Percentiles rank a stretch among this genome's conserved stretches.
Conservation (phyloP, 2,888 invertebrate genomes). For the Drosophila rubida region DNA sequence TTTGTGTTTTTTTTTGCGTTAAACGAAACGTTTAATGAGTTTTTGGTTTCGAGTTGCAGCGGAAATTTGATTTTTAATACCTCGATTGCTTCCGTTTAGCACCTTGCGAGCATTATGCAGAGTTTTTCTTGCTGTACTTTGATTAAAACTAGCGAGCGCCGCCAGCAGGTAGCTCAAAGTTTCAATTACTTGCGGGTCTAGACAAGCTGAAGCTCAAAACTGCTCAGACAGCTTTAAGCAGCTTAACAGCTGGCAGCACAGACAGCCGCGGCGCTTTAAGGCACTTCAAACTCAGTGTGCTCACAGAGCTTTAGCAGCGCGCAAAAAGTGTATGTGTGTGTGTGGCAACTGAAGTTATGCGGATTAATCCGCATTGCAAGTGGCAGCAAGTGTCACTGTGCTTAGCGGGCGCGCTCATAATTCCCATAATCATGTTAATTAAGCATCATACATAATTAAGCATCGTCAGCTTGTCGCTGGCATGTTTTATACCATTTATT, state of each 20-base stretch:
- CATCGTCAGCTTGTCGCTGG: not conserved
- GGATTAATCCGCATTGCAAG: not conserved
- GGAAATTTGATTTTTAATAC: conserved; percentile 53
- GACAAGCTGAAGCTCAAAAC: not conserved
- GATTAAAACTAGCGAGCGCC: not conserved
- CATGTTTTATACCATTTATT: conserved; percentile 12
- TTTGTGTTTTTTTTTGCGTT: conserved; percentile 7
- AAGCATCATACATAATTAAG: conserved; percentile 15
- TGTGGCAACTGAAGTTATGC: no score
- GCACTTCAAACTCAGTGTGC: not conserved
- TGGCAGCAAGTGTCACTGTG: not conserved
- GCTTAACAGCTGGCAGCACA: not conserved
- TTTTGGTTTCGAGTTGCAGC: conserved; percentile 45
- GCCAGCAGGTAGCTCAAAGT: not conserved
- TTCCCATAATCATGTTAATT: conserved; percentile 14
- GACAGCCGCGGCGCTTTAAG: not conserved
- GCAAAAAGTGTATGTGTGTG: not conserved
- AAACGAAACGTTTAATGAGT: conserved; percentile 15
- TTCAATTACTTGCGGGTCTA: not conserved
- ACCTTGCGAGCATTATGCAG: not conserved
- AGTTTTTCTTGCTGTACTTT: not conserved
- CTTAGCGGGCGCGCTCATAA: not conserved
- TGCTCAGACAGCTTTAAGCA: not conserved
- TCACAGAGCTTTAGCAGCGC: not conserved
- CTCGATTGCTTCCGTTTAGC: conserved; percentile 58